Conservation (phyloP, 2,113 vertebrate species). For the Martes martes region DNA sequence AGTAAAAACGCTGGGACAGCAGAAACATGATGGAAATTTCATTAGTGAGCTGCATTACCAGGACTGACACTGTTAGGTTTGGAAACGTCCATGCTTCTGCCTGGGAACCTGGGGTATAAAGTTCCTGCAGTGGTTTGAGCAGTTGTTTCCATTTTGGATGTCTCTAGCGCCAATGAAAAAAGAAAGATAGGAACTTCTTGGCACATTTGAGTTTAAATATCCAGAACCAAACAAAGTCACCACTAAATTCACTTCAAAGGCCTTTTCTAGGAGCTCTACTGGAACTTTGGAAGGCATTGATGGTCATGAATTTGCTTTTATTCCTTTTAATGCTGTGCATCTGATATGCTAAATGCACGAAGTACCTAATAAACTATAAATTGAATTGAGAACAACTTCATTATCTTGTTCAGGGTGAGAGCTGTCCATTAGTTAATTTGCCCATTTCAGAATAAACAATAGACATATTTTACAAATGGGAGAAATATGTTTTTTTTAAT, state of each 20-base stretch:
- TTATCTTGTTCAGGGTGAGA: neutral
- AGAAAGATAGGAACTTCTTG: neutral
- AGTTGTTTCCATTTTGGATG: neutral
- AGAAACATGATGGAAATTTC: conserved; percentile 40
- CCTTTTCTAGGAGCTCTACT: neutral
- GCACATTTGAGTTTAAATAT: neutral
- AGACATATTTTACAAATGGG: neutral
- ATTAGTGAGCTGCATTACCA: neutral
- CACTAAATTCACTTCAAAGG: neutral
- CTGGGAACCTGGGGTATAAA: neutral
- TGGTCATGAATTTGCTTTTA: neutral
- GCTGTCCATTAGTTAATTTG: neutral
- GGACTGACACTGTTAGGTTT: neutral
- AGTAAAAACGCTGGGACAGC: conserved; percentile 9
- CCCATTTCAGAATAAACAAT: neutral
- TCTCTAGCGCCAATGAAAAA: neutral
- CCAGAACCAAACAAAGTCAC: neutral
- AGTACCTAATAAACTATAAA: neutral
- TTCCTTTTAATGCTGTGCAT: neutral
- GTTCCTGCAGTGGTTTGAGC: neutral
- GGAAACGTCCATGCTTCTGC: neutral
- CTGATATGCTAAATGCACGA: neutral
- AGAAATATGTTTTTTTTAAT: neutral
- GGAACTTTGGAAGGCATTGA: neutral
- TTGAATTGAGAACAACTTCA: conserved; percentile 19